Conservation (phyloP, 2,113 vertebrate species). For the Orycteropus afer region DNA sequence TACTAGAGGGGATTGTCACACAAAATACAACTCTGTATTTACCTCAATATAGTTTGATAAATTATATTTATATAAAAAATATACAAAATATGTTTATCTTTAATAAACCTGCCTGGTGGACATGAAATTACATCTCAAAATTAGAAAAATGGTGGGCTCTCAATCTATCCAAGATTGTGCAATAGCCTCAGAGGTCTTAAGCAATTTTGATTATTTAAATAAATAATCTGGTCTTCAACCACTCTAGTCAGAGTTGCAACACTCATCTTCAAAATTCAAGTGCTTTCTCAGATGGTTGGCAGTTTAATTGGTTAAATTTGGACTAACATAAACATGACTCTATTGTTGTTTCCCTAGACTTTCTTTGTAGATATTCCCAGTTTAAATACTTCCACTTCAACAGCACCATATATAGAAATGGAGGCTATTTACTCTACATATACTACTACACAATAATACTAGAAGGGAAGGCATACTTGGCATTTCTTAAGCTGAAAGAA, state of each 20-base stretch:
- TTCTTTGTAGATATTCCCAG: no score
- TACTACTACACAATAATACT: not conserved
- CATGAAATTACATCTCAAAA: not conserved
- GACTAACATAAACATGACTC: not conserved
- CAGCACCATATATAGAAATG: not conserved
- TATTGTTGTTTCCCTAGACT: not conserved
- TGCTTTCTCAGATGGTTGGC: not conserved
- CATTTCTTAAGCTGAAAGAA: not conserved
- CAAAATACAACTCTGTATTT: not conserved
- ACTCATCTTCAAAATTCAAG: not conserved
- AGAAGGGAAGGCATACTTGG: not conserved
- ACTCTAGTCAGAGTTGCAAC: fast-evolving
- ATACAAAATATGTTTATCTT: no score
- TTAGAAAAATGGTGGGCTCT: not conserved
- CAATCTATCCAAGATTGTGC: not conserved
- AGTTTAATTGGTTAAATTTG: not conserved
- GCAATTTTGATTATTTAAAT: not conserved
- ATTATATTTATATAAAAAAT: no score
- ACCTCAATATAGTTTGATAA: no score
- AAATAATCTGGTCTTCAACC: not conserved
- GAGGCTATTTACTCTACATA: not conserved
- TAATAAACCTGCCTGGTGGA: not conserved
- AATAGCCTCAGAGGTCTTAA: not conserved
- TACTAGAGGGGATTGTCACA: not conserved
- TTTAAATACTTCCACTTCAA: not conserved